These are phyloP conservation scores for Ceryle rudis DNA, from an alignment of 2,797 vertebrate genomes.

Conservation along the genomic window DNA sequence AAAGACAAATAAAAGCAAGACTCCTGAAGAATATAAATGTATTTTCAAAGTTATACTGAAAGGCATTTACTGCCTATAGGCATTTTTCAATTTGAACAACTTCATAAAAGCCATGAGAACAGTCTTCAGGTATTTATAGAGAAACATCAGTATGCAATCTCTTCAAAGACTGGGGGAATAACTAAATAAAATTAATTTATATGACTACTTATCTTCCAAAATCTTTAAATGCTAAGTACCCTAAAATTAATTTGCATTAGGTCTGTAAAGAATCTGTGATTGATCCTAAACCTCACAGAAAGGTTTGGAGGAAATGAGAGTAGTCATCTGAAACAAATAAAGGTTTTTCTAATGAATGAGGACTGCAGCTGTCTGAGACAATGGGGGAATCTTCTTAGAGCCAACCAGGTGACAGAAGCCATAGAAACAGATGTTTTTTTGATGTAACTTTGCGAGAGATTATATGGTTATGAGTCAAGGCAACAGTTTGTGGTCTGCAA, in stretches of 20 bases:
- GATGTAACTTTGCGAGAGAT: not conserved
- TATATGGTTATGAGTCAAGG: not conserved
- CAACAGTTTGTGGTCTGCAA: not conserved
- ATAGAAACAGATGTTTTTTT: not conserved
- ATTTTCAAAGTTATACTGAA: constrained; percentile 7
- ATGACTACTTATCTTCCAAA: not conserved
- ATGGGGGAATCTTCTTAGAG: not conserved
- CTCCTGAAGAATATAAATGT: not conserved
- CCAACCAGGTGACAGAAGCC: not conserved
- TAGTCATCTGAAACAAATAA: not conserved
- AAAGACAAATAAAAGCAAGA: not conserved
- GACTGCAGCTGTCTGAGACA: not conserved
- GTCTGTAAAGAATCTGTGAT: not conserved
- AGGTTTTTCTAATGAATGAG: not conserved
- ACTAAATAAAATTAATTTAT: not conserved
- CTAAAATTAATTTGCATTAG: not conserved
- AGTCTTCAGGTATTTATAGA: not conserved
- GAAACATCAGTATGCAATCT: not conserved
- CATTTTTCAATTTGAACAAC: not conserved
- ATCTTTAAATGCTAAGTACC: not conserved
- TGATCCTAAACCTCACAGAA: not conserved
- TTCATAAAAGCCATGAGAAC: not conserved
- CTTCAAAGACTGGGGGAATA: not conserved
- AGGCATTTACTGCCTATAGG: not conserved
- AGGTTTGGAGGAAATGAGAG: not conserved